Percentiles rank a stretch among this genome's conserved stretches.
phyloP scores from a whole-genome alignment of 2,888 invertebrate genomes.

The Drosophila quasianomalipes region DNA sequence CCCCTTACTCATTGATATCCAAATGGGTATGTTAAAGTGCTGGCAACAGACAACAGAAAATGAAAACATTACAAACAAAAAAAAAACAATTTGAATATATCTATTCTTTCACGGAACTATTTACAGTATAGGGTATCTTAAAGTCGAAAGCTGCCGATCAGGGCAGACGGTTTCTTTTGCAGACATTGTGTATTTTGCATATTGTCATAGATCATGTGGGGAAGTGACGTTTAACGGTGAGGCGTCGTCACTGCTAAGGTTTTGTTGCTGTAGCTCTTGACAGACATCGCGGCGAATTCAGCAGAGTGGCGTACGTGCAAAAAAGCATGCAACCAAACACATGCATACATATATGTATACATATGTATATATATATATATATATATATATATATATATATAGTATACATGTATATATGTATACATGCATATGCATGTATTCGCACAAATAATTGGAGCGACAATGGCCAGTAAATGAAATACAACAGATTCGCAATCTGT shows the following conservation, averaged over 20 bases:
- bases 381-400: slow-evolving; percentile 1
- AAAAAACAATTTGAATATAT: background rate
- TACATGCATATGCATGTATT: slow-evolving; percentile 1
- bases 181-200: slow-evolving; percentile 33
- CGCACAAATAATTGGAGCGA: slow-evolving; percentile 45
- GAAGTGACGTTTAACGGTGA: slow-evolving; percentile 3
- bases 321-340: slow-evolving; percentile 82
- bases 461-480: slow-evolving; percentile 43
- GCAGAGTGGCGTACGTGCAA: slow-evolving; percentile 84
- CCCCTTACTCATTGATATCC: background rate
- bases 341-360: slow-evolving; percentile 7
- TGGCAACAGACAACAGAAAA: background rate
- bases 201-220: slow-evolving; percentile 45
- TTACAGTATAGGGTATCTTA: background rate
- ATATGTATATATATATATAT: slow-evolving; percentile 2
- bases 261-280: slow-evolving; percentile 20
- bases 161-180: background rate
- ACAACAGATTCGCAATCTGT: slow-evolving; percentile 27
- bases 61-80: too few relatives aligned
- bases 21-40: background rate
- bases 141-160: background rate
- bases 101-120: background rate
- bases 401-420: background rate
- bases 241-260: slow-evolving; percentile 10
- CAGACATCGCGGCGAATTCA: slow-evolving; percentile 56